Base-by-base conservation (phyloP, 53 echinoderm and acorn worm species). In the Hippasteria phrygiana region DNA sequence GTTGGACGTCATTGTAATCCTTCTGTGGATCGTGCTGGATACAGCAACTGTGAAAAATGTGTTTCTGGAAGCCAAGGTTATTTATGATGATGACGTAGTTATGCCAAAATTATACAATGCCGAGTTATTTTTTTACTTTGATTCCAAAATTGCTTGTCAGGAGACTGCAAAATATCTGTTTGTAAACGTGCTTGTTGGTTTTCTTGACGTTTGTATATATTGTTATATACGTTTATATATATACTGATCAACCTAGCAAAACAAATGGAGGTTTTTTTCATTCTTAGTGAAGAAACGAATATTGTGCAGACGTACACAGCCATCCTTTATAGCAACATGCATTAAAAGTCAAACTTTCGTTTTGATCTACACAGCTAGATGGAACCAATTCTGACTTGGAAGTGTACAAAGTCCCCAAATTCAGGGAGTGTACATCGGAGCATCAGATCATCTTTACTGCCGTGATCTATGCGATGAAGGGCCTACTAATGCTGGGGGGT, bases 401-500 rank as follows among this genome's bases (percentile, higher is more conserved):
- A 50, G 2, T 93, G 16, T 93, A 90, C 39, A 80, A 62, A 46
- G 90, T 93, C 1, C 71, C 80, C 24, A 62, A 48, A 9, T 79
- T 73, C 62, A 38, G 80, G 6, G 78, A 73, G n/a, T 93, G 90
- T 47, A 33, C 31, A 5, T 93, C 93, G 1, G 73, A 87, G 20
- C 33, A 90, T 42, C 90, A 93, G 55, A 31, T 79, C 5, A 56
- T 87, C 53, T 93, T 93, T 20, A 47, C 46, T 71, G 42, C 55
- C 6, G 32, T 81, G 10, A 34, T 93, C 26, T 93, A 88, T 54
- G 73, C 14, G 16, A 86, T 88, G 13, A 93, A 93, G 53, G 87
- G 79, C 0, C 32, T 90, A 38, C 81, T 93, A 35, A 74, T 93
- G 53, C 51, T 90, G 34, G 80, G 70, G 5, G 93, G 93, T 9